phyloP scores from a whole-genome alignment of 2,888 invertebrate species.

The Drosophila borborema region DNA sequence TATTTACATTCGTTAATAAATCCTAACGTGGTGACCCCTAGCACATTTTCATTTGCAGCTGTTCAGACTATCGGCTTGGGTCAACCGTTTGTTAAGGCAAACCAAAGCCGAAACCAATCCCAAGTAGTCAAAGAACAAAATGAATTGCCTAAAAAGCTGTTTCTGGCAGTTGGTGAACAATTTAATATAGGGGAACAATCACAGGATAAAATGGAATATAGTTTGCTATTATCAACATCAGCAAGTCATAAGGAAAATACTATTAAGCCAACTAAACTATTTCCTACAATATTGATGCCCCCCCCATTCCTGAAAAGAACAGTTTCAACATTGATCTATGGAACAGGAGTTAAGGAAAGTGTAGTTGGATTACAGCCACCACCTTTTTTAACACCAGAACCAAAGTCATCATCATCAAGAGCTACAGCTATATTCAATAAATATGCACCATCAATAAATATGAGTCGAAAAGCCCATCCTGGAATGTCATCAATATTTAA shows the following conservation, averaged over 20 bases:
- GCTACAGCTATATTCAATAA: background rate
- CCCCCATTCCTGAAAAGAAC: background rate
- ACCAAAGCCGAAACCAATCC: background rate
- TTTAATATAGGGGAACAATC: constrained; percentile 31
- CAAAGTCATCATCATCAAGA: background rate
- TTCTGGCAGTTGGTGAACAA: constrained; percentile 45
- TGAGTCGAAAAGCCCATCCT: background rate
- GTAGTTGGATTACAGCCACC: constrained; percentile 14
- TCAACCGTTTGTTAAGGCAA: constrained; percentile 29
- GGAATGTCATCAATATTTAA: background rate
- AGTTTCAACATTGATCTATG: background rate
- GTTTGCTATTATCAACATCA: background rate
- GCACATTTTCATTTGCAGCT: background rate
- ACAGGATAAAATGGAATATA: background rate
- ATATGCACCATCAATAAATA: background rate
- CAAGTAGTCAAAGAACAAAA: background rate
- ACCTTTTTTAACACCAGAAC: background rate
- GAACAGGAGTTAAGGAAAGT: background rate
- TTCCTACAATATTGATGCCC: background rate
- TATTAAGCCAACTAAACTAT: background rate
- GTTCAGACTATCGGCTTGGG: constrained; percentile 4
- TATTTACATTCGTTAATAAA: background rate
- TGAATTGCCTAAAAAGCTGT: constrained; percentile 23
- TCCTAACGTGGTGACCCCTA: too few species aligned
- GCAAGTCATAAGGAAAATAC: background rate